Evolutionary conservation across 2,113 vertebrate species (phyloP).

Genomic region (Melanocharis versteri): DNA sequence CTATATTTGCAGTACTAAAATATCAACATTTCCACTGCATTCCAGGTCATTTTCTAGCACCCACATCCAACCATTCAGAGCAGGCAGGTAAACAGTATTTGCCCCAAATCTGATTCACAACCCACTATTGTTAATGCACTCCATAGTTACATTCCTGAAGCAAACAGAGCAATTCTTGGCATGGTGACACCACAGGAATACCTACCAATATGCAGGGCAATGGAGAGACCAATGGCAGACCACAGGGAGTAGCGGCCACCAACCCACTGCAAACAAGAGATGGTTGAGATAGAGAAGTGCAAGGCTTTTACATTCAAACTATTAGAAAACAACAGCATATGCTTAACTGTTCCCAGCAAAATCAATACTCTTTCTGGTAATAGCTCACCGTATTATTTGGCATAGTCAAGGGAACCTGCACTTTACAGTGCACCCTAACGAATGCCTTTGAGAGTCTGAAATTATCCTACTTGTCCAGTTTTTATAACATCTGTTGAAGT

Average conservation of each 20-base stretch:
- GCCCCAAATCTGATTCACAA: neutral
- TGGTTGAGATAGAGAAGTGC: neutral
- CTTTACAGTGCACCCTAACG: neutral
- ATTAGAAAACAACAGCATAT: neutral
- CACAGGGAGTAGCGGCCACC: conserved; percentile 96
- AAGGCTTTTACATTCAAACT: neutral
- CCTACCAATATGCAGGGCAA: conserved; percentile 94
- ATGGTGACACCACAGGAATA: neutral
- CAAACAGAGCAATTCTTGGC: neutral
- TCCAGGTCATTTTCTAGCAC: neutral
- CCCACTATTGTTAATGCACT: neutral
- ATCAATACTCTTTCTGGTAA: neutral
- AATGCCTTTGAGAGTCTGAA: neutral
- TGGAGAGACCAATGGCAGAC: conserved; percentile 97
- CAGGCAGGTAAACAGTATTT: neutral
- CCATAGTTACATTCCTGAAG: neutral
- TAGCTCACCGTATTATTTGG: neutral
- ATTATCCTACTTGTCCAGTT: neutral
- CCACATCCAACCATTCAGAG: neutral
- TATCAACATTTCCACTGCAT: neutral
- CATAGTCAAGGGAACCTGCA: neutral
- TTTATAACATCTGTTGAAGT: neutral
- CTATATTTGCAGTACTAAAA: neutral
- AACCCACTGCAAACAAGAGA: conserved; percentile 85
- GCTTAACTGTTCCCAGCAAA: neutral